Evolutionary conservation across 2,888 invertebrate genomes (phyloP).

Genomic region (Andrena marginata): DNA sequence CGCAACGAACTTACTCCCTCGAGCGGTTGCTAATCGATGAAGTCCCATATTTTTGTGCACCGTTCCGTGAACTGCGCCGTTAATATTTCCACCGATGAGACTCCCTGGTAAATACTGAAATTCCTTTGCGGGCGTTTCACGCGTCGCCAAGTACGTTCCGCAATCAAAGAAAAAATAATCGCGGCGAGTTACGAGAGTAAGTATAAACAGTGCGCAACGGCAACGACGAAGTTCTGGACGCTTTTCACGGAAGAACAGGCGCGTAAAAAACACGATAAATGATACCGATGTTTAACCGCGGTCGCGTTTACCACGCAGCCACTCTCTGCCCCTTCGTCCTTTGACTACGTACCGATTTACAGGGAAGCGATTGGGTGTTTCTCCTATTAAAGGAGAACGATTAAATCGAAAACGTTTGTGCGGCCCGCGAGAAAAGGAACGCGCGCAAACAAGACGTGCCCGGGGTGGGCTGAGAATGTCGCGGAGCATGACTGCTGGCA

Average conservation of each 20-base stretch:
- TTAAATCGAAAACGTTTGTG: constrained; percentile 54
- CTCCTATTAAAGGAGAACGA: not conserved
- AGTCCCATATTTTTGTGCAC: constrained; percentile 21
- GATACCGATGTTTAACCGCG: constrained; percentile 31
- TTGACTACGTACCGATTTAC: constrained; percentile 3
- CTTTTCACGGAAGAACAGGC: constrained; percentile 12
- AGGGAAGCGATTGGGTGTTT: constrained; percentile 9
- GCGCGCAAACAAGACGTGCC: constrained; percentile 33
- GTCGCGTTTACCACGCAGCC: not conserved
- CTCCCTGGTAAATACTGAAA: not conserved
- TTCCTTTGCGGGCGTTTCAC: constrained; percentile 2
- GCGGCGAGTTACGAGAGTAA: not conserved
- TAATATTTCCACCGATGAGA: not conserved
- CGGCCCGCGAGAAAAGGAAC: constrained; percentile 42
- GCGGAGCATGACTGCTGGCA: constrained; percentile 66
- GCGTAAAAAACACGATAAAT: constrained; percentile 18
- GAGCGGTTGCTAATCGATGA: constrained; percentile 18
- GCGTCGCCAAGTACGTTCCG: constrained; percentile 3
- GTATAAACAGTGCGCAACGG: not conserved
- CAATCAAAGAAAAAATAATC: constrained; percentile 2
- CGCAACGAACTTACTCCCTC: not conserved
- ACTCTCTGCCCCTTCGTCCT: not conserved
- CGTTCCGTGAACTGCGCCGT: not conserved
- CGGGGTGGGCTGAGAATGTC: constrained; percentile 34
- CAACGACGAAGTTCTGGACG: not conserved